A percentile compares a stretch with the other conserved stretches of the same genome.
These are phyloP conservation scores for Elysia chlorotica DNA, from an alignment of 1,140 invertebrate species.

Conservation along the genomic window DNA sequence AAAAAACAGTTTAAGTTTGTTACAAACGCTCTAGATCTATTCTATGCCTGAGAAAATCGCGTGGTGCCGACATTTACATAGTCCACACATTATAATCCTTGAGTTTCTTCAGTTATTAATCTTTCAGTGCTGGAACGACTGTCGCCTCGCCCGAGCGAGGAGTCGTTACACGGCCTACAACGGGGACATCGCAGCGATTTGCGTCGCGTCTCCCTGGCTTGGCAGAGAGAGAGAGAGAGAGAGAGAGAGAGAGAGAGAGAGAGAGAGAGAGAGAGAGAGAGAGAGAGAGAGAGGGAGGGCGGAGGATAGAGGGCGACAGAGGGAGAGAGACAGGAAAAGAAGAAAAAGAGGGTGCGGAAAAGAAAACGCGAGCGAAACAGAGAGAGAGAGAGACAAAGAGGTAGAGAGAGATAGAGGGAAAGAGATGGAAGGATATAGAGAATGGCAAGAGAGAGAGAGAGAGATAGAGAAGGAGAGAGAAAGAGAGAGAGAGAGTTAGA, in stretches of 20 bases:
- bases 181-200: not conserved
- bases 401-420: conserved; percentile 22
- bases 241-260: conserved; percentile 7
- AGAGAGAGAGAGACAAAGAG: conserved; percentile 1
- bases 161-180: not conserved
- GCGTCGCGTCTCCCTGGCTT: too few relatives aligned
- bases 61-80: not conserved
- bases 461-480: conserved; percentile 13
- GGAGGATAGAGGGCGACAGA: conserved; percentile 1
- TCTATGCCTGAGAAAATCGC: not conserved
- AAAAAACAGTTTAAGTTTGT: too few relatives aligned
- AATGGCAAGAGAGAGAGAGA: conserved; percentile 21
- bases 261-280: conserved; percentile 6
- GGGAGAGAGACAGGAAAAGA: conserved; percentile 6
- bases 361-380: not conserved
- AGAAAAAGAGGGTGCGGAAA: not conserved
- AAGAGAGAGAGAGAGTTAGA: conserved; percentile 5
- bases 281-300: not conserved
- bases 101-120: not conserved
- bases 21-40: too few relatives aligned
- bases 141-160: not conserved
- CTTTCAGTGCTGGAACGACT: not conserved
- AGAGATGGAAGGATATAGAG: too few relatives aligned
- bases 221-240: not conserved
- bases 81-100: not conserved